A percentile compares a stretch with the other conserved stretches of the same genome.
Evolutionary conservation across 2,888 invertebrate species (phyloP).

Genomic region (Leucozona laternaria): DNA sequence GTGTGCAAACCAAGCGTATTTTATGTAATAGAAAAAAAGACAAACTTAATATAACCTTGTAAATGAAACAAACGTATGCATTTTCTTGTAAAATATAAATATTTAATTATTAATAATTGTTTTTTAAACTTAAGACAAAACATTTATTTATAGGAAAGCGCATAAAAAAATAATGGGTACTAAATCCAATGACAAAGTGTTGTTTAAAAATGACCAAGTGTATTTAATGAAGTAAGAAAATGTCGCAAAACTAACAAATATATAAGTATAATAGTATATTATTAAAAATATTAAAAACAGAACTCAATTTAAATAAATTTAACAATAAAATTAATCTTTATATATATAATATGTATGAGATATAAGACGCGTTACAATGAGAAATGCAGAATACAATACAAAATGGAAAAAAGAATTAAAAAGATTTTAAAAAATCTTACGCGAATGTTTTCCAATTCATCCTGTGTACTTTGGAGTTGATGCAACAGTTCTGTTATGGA

Average conservation of each 20-base stretch:
- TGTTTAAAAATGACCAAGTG: conserved; percentile 30
- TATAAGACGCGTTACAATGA: conserved; percentile 78
- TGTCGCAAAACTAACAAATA: conserved; percentile 33
- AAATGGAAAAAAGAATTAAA: conserved; percentile 82
- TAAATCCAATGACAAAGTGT: conserved; percentile 46
- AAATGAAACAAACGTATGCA: conserved; percentile 74
- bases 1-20: conserved; percentile 53
- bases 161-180: conserved; percentile 12
- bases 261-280: background rate
- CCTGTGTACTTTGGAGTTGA: conserved; percentile 93
- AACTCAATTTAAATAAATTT: conserved; percentile 22
- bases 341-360: background rate
- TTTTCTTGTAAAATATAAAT: conserved; percentile 77
- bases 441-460: conserved; percentile 94
- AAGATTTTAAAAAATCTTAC: conserved; percentile 86
- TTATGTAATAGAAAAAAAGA: conserved; percentile 16
- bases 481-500: conserved; percentile 92
- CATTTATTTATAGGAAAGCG: conserved; percentile 56
- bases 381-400: conserved; percentile 83
- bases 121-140: conserved; percentile 66
- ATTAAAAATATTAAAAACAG: conserved; percentile 23
- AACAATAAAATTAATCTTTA: conserved; percentile 17
- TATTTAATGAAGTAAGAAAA: conserved; percentile 29
- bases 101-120: conserved; percentile 68
- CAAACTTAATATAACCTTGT: conserved; percentile 1